Conservation (phyloP, 2,797 vertebrate species). For the Hapalemur alaotrensis region DNA sequence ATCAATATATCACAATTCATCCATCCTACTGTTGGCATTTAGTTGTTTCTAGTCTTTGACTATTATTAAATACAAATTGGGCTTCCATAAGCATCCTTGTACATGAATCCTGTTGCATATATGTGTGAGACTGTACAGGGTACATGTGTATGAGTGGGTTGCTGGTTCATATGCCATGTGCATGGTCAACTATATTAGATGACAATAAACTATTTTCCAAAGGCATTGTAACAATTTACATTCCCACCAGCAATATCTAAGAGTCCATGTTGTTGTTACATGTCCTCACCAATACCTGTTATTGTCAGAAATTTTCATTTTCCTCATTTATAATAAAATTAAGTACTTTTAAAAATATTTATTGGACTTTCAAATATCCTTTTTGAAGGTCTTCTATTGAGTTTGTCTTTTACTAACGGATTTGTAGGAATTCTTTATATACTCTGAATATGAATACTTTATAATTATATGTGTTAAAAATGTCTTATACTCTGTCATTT, state of each 20-base stretch:
- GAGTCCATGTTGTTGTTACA: neutral
- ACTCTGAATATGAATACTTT: neutral
- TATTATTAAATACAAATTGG: neutral
- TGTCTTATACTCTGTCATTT: neutral
- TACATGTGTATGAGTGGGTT: neutral
- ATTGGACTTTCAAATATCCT: neutral
- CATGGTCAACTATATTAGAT: neutral
- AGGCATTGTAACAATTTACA: neutral
- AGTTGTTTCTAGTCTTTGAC: neutral
- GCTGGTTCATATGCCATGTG: neutral
- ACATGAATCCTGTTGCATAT: neutral
- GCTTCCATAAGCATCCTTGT: neutral
- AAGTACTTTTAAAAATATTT: neutral
- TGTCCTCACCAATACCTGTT: neutral
- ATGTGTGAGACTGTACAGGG: neutral
- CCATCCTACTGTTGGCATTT: neutral
- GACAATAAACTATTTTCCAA: neutral
- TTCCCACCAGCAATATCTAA: neutral
- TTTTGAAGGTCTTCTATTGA: neutral
- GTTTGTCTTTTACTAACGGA: neutral
- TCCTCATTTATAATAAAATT: neutral
- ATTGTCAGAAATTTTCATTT: neutral
- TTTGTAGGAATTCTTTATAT: neutral
- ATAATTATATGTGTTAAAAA: neutral
- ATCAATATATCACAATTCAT: neutral